phyloP scores from a whole-genome alignment of 2,888 invertebrate species.

The Busseola fusca region DNA sequence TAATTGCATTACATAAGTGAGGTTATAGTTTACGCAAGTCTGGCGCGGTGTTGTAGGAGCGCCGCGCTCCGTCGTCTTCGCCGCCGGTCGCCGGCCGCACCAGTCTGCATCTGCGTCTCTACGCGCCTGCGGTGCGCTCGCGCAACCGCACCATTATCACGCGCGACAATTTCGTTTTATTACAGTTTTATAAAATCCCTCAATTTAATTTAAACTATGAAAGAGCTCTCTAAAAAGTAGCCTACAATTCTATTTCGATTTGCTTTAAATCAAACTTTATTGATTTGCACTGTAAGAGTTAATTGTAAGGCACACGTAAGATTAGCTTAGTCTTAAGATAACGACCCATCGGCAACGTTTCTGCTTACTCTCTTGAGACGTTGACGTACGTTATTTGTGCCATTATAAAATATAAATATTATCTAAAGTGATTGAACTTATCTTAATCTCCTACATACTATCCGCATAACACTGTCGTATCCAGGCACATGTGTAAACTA shows the following conservation, averaged over 20 bases:
- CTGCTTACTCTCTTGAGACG: conserved; percentile 56
- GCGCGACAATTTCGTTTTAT: conserved; percentile 22
- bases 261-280: conserved; percentile 4
- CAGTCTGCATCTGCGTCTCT: conserved; percentile 53
- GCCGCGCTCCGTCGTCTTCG: conserved; percentile 55
- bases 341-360: conserved; percentile 67
- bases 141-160: conserved; percentile 40
- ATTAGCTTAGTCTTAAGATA: conserved; percentile 67
- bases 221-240: neutral
- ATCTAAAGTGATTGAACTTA: conserved; percentile 45
- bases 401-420: conserved; percentile 64
- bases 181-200: neutral
- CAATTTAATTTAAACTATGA: neutral
- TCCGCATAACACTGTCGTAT: conserved; percentile 13
- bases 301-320: conserved; percentile 7
- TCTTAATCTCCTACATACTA: conserved; percentile 21
- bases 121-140: conserved; percentile 60
- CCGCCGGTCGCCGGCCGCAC: conserved; percentile 27
- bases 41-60: conserved; percentile 53
- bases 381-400: conserved; percentile 38
- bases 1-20: conserved; percentile 82
- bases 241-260: neutral
- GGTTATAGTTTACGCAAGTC: conserved; percentile 80
- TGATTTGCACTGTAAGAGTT: conserved; percentile 17
- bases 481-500: conserved; percentile 16